These are phyloP conservation scores for Allacma fusca DNA, from an alignment of 2,888 invertebrate species.

Conservation along the genomic window DNA sequence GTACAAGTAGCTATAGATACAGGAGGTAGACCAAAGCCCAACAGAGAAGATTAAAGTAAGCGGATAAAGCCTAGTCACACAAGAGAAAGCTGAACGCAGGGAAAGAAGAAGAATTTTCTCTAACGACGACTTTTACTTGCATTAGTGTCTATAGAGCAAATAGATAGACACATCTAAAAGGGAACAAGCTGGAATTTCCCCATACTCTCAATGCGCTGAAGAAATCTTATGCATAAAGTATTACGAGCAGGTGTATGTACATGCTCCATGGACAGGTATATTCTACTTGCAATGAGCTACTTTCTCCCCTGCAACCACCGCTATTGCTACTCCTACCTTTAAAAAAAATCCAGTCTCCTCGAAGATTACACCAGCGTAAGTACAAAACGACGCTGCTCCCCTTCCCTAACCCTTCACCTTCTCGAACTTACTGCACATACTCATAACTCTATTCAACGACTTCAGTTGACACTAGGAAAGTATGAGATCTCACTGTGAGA, in stretches of 20 bases:
- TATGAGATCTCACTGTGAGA: not conserved
- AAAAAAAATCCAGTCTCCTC: slow-evolving; percentile 2
- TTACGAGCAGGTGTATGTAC: not conserved
- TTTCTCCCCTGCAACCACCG: not conserved
- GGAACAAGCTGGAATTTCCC: slow-evolving; percentile 2
- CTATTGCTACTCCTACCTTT: not conserved
- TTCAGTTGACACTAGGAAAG: slow-evolving; percentile 8
- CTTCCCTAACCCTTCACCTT: slow-evolving; percentile 8
- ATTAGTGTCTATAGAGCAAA: slow-evolving; percentile 3
- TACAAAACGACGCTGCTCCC: not conserved
- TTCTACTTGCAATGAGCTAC: not conserved
- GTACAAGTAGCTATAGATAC: not conserved
- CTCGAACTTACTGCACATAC: not conserved
- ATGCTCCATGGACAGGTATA: not conserved
- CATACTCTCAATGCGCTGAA: not conserved
- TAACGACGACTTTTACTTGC: slow-evolving; percentile 13
- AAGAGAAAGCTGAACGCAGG: not conserved
- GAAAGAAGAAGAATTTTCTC: not conserved
- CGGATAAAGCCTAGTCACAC: slow-evolving; percentile 16
- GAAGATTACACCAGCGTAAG: slow-evolving; percentile 1
- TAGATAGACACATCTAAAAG: slow-evolving; percentile 4
- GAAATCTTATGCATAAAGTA: slow-evolving; percentile 10
- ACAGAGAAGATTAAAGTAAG: slow-evolving; percentile 16
- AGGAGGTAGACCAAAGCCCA: slow-evolving; percentile 13
- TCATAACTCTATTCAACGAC: not conserved